These are phyloP conservation scores for Euthynnus affinis DNA, from an alignment of 2,797 vertebrate species.

Conservation along the genomic window DNA sequence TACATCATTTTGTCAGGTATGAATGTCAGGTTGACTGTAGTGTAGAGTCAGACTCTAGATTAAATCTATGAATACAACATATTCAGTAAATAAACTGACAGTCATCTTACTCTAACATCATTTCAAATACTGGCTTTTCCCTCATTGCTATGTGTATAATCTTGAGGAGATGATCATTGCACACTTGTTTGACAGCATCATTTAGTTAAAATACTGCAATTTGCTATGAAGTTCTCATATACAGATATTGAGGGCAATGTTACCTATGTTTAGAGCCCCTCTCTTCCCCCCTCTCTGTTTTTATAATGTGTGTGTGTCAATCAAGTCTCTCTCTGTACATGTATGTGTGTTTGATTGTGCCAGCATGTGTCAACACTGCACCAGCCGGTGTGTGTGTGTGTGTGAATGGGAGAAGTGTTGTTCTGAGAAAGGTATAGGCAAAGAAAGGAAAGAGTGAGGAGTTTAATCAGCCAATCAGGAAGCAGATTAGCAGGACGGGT, in stretches of 20 bases:
- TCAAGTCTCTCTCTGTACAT: constrained; percentile 33
- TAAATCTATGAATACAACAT: constrained; percentile 2
- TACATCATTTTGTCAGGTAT: neutral
- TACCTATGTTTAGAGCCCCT: constrained; percentile 16
- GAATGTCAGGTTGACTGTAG: neutral
- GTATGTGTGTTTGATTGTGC: constrained; percentile 60
- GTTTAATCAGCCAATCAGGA: constrained; percentile 85
- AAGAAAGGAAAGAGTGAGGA: constrained; percentile 65
- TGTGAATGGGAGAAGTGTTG: constrained; percentile 57
- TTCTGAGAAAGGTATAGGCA: constrained; percentile 72
- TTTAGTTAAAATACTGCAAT: neutral
- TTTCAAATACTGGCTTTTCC: neutral
- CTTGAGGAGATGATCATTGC: neutral
- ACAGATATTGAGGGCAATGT: constrained; percentile 30
- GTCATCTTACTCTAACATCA: neutral
- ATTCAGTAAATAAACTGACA: constrained; percentile 3
- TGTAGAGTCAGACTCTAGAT: neutral
- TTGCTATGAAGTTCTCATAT: neutral
- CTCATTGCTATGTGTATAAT: neutral
- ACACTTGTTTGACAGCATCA: no score
- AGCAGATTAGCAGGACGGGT: constrained; percentile 66
- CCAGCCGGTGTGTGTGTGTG: constrained; percentile 38
- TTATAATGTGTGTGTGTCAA: constrained; percentile 38
- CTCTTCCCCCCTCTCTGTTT: constrained; percentile 26
- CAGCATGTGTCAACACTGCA: constrained; percentile 65